Percentiles rank a stretch among this genome's conserved stretches.
Evolutionary conservation across 1,140 invertebrate species (phyloP).

Genomic region (Camponotus pennsylvanicus): DNA sequence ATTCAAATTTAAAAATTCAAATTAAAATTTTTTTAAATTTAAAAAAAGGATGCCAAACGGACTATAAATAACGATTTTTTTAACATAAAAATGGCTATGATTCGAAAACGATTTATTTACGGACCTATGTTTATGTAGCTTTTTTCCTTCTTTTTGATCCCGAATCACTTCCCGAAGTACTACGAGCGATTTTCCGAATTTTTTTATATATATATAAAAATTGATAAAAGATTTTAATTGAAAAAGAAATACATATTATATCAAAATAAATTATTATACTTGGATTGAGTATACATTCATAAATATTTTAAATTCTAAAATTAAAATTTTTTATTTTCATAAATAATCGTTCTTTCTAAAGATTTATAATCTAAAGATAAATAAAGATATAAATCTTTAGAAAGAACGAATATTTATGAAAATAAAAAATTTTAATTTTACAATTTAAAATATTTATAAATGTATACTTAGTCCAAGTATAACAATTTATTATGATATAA

Average conservation of each 20-base stretch:
- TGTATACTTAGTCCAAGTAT: neutral
- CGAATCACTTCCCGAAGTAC: too few species aligned
- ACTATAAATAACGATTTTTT: too few species aligned
- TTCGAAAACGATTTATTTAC: too few species aligned
- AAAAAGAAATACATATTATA: neutral
- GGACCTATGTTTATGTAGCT: too few species aligned
- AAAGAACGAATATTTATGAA: neutral
- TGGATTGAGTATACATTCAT: too few species aligned
- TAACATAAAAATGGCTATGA: too few species aligned
- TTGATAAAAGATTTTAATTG: too few species aligned
- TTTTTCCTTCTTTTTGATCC: too few species aligned
- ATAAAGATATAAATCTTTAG: constrained; percentile 17
- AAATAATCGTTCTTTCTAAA: neutral
- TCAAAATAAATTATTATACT: constrained; percentile 16
- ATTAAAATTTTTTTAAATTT: too few species aligned
- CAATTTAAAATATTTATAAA: neutral
- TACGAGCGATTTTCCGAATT: too few species aligned
- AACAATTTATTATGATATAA: neutral
- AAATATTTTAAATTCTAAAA: neutral
- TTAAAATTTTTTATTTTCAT: neutral
- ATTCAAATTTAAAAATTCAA: too few species aligned
- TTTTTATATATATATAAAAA: neutral
- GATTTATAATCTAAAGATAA: constrained; percentile 1
- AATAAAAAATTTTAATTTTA: neutral
- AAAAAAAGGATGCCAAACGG: too few species aligned